Evolutionary conservation across 2,113 vertebrate species (phyloP).

Genomic region (Mus pahari): DNA sequence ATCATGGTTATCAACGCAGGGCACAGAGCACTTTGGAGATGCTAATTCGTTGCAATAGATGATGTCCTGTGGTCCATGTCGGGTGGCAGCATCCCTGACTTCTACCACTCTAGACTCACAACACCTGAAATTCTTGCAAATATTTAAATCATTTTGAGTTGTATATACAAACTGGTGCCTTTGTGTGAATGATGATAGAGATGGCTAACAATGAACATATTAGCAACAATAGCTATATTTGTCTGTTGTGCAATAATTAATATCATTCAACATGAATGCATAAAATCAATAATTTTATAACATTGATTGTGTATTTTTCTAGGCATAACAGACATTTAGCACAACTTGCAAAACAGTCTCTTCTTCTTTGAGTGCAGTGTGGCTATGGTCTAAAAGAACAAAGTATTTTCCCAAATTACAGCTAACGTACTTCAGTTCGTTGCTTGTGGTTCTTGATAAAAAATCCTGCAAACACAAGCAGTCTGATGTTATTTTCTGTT

Average conservation of each 20-base stretch:
- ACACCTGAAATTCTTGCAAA: not conserved
- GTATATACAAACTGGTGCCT: not conserved
- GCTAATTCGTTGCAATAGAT: not conserved
- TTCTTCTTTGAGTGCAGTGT: slow-evolving; percentile 36
- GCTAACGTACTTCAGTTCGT: slow-evolving; percentile 66
- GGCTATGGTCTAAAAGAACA: slow-evolving; percentile 32
- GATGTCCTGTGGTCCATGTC: not conserved
- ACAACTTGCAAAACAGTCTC: not conserved
- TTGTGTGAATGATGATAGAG: not conserved
- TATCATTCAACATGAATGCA: not conserved
- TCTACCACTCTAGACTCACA: not conserved
- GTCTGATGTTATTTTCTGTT: slow-evolving; percentile 89
- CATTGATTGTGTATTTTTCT: slow-evolving; percentile 21
- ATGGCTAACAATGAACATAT: not conserved
- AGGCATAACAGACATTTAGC: not conserved
- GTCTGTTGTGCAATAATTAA: slow-evolving; percentile 1
- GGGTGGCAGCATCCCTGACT: not conserved
- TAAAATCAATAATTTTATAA: slow-evolving; percentile 31
- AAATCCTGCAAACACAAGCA: slow-evolving; percentile 87
- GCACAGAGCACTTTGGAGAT: not conserved
- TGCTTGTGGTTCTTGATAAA: slow-evolving; percentile 84
- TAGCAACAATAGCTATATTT: not conserved
- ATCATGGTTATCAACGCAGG: not conserved
- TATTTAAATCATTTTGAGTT: not conserved
- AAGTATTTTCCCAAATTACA: slow-evolving; percentile 70